phyloP scores from a whole-genome alignment of 2,113 vertebrate species.

The Balaeniceps rex region DNA sequence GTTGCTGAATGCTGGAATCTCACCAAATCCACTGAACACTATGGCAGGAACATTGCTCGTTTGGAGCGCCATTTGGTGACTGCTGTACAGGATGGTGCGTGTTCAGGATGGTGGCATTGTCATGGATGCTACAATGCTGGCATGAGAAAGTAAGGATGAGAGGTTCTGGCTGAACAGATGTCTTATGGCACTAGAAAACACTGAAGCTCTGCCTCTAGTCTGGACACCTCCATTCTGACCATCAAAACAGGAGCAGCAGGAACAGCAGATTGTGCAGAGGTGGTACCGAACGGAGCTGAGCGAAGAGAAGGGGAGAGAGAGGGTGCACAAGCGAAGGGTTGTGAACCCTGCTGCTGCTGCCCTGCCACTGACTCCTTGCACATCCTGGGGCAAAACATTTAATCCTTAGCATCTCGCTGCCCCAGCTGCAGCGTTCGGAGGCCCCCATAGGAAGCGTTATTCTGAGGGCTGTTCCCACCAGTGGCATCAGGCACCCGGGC shows the following conservation, averaged over 20 bases:
- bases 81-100: neutral
- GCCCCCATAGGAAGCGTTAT: too few relatives aligned
- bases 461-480: neutral
- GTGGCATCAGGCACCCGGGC: neutral
- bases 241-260: neutral
- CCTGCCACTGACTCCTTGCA: neutral
- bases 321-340: too few relatives aligned
- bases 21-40: neutral
- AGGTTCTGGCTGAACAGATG: neutral
- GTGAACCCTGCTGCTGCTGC: fast-evolving
- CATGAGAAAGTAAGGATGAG: neutral
- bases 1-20: neutral
- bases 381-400: neutral
- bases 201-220: neutral
- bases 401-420: neutral
- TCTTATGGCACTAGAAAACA: neutral
- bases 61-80: neutral
- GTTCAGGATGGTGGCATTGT: neutral
- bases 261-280: neutral
- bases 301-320: too few relatives aligned
- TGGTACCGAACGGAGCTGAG: neutral
- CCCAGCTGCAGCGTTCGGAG: neutral
- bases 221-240: neutral
- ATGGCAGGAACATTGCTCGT: neutral
- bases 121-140: neutral